These are phyloP conservation scores for Oedothorax gibbosus DNA, from an alignment of 1,140 invertebrate genomes.

Conservation along the genomic window DNA sequence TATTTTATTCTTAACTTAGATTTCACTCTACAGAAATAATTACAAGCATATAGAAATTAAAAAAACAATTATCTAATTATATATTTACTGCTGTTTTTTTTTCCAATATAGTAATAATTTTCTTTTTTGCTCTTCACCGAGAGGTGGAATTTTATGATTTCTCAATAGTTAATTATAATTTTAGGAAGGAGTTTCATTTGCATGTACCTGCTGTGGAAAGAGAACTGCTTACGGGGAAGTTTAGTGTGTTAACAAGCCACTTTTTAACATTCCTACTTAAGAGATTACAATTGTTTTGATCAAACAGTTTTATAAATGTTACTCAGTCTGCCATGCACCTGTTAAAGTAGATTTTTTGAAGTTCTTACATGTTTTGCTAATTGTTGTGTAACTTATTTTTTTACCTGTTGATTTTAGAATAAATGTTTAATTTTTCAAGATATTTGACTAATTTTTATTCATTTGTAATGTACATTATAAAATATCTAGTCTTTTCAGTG, in stretches of 20 bases:
- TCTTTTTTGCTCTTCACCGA: too few species aligned
- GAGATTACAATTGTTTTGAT: too few species aligned
- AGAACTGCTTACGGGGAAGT: slow-evolving; percentile 41
- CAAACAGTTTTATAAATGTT: neutral
- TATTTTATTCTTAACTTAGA: neutral
- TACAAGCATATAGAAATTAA: too few species aligned
- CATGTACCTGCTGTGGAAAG: slow-evolving; percentile 40
- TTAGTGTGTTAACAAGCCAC: neutral
- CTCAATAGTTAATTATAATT: neutral
- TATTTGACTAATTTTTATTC: neutral
- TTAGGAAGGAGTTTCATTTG: slow-evolving; percentile 47
- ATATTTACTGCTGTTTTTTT: neutral
- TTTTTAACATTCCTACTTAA: slow-evolving; percentile 25
- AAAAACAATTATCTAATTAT: neutral
- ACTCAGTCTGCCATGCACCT: neutral
- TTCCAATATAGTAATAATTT: neutral
- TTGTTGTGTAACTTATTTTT: neutral
- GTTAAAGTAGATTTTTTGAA: slow-evolving; percentile 21
- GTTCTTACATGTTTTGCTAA: slow-evolving; percentile 14
- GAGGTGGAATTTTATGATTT: neutral
- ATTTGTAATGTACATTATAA: neutral
- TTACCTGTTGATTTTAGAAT: neutral
- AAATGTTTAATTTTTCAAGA: neutral
- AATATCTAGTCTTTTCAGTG: too few species aligned
- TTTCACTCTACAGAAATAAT: neutral